Conservation (phyloP, 2,888 invertebrate species). For the Rapana venosa region DNA sequence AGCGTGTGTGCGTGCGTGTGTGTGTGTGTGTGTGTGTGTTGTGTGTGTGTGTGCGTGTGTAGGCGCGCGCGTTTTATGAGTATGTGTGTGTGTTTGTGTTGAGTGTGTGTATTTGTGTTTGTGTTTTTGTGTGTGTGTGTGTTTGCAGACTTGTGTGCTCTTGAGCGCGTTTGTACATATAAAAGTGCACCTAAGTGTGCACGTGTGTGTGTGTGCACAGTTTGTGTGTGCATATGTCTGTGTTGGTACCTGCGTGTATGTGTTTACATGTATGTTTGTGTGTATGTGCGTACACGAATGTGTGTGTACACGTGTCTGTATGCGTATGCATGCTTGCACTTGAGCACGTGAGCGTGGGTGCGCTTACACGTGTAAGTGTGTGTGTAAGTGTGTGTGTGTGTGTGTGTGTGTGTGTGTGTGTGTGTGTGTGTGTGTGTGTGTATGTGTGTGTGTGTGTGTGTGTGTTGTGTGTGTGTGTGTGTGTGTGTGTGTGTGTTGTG, state of each 20-base stretch:
- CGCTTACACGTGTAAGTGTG: no score
- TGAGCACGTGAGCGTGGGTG: neutral
- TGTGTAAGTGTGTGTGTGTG: no score
- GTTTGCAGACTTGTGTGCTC: neutral
- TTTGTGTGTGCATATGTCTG: neutral
- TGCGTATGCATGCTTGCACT: neutral
- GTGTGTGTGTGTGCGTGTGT: no score
- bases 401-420: neutral
- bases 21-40: no score
- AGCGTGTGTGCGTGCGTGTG: no score
- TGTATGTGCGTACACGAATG: neutral
- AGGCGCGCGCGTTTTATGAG: no score
- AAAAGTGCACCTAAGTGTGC: no score
- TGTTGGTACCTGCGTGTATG: neutral
- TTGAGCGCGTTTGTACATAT: neutral
- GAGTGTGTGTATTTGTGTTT: no score
- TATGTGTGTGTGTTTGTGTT: no score
- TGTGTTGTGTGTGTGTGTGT: neutral
- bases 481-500: neutral
- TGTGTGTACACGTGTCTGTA: neutral
- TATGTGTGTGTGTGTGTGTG: neutral
- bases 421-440: neutral
- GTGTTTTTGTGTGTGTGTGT: no score
- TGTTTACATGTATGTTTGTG: neutral
- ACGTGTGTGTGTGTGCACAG: no score